Evolutionary conservation across 2,113 vertebrate genomes (phyloP).

Genomic region (Oxyruncus cristatus): DNA sequence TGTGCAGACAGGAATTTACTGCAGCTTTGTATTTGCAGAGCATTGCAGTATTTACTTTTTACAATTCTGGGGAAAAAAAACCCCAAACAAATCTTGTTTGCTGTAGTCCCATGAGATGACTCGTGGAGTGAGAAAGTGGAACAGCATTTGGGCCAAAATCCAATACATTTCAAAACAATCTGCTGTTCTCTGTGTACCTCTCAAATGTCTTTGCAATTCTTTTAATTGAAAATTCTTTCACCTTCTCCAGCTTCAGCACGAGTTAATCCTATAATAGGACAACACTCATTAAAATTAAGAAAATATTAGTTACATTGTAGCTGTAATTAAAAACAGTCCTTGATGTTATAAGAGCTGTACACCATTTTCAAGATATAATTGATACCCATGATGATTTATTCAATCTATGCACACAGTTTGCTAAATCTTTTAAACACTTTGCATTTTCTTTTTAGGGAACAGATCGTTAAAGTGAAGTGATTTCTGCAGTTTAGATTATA

Average conservation of each 20-base stretch:
- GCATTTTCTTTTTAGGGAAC: background rate
- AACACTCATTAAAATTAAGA: slow-evolving; percentile 10
- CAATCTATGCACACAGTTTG: background rate
- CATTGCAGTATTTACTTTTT: background rate
- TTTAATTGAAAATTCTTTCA: background rate
- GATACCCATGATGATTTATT: slow-evolving; percentile 1
- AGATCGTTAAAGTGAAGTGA: background rate
- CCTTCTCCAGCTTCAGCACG: background rate
- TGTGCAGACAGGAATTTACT: background rate
- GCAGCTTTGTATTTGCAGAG: background rate
- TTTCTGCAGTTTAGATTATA: slow-evolving; percentile 20
- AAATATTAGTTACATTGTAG: background rate
- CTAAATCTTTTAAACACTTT: slow-evolving; percentile 26
- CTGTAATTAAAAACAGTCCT: slow-evolving; percentile 6
- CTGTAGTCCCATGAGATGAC: background rate
- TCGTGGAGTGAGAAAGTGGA: background rate
- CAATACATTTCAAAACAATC: background rate
- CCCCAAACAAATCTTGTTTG: background rate
- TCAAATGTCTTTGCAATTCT: background rate
- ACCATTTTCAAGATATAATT: background rate
- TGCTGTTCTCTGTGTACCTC: background rate
- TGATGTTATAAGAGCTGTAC: background rate
- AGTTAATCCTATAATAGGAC: background rate
- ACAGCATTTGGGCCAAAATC: background rate
- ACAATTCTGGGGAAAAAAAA: background rate